Evolutionary conservation across 2,888 invertebrate genomes (phyloP), one percentile per base, ranked within the genome.

Genomic region (Drosophila fulvimacula): DNA sequence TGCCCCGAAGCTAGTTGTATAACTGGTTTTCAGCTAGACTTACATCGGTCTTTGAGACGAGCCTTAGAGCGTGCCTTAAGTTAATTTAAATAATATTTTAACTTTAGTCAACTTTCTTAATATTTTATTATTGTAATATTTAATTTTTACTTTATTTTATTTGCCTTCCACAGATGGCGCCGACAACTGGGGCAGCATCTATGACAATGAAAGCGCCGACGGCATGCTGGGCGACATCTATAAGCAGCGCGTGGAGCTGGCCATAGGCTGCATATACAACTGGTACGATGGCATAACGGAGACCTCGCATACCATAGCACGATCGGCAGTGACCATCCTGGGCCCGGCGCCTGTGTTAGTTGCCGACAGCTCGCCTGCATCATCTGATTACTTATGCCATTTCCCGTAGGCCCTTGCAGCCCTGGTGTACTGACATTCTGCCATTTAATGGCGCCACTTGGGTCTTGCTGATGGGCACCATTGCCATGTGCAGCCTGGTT

Each of bases 211-310:
- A 5, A 78, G 89, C 15, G 87, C 90, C 2, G 79, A 84, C n/a
- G 92, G 92, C 24, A 88, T 91, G 89, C 59, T 92, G 64, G 92
- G 92, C 0, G 91, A 90, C 34, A 68, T 92, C 2, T 92, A 91
- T 44, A 81, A 80, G 3, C 90, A 91, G 36, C 81, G 89, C 13
- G 88, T 89, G 2, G 92, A 92, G 56, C 36, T 92, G 69, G 91
- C 91, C 39, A 90, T 92, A 49, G 92, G 92, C 1, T 91, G 92
- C 60, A 88, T 92, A 19, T 92, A 92, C 71, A 92, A 92, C 67
- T 92, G 92, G 92, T 92, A 92, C 38, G 75, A 91, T 64, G 81
- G 87, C 30, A 80, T 91, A 5, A 91, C 91, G 15, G 92, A 92
- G 74, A 90, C 90, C 5, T 92, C 92, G 1, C 74, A 82, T 24